These are phyloP conservation scores for Brachystomella parvula DNA, from an alignment of 1,140 invertebrate genomes.

Conservation along the genomic window DNA sequence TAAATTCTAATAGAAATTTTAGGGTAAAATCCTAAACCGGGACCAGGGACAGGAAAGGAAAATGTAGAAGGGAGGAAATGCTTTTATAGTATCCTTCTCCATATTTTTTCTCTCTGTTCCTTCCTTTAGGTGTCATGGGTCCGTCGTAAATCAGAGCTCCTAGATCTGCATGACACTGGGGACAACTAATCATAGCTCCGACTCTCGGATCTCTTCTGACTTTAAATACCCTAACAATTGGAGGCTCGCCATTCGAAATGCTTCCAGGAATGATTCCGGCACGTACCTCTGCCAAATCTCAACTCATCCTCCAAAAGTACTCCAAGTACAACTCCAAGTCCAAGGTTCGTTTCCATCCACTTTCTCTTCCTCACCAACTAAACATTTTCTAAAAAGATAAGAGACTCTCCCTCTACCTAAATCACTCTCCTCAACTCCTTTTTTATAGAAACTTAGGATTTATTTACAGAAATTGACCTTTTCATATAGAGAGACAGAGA, in stretches of 20 bases:
- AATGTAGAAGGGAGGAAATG: neutral
- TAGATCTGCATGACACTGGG: constrained; percentile 36
- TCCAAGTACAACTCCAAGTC: constrained; percentile 60
- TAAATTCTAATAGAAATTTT: too few species aligned
- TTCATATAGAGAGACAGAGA: too few species aligned
- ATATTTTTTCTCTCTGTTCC: constrained; percentile 8
- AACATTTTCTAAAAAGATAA: neutral
- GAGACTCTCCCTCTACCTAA: neutral
- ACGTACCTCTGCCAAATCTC: constrained; percentile 78
- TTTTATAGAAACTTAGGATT: too few species aligned
- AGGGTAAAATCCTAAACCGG: too few species aligned
- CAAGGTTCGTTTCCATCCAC: constrained; percentile 50
- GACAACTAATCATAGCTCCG: constrained; percentile 34
- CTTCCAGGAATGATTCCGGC: constrained; percentile 62
- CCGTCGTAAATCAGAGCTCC: constrained; percentile 31
- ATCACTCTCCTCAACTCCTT: neutral
- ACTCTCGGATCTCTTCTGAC: constrained; percentile 30
- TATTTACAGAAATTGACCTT: too few species aligned
- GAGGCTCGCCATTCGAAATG: constrained; percentile 67
- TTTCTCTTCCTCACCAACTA: too few species aligned
- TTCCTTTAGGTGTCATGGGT: constrained; percentile 35
- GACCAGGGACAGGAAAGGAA: constrained; percentile 3
- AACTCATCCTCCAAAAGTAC: constrained; percentile 69
- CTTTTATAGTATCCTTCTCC: neutral
- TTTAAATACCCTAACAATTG: constrained; percentile 68